These are phyloP conservation scores for Pionites leucogaster DNA, from an alignment of 2,113 vertebrate genomes.

Conservation along the genomic window DNA sequence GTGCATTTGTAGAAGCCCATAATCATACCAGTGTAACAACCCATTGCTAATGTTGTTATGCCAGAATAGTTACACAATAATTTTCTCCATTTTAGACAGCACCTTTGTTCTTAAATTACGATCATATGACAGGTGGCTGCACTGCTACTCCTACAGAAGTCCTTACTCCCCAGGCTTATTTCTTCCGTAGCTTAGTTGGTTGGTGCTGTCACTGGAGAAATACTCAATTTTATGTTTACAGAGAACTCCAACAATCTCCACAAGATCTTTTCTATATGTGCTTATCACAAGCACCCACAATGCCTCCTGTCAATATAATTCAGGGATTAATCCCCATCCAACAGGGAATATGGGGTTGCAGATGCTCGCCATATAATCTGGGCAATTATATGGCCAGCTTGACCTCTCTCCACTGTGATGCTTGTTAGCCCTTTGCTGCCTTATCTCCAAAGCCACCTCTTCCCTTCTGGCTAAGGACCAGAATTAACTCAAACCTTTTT, in stretches of 20 bases:
- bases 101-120: not conserved
- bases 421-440: not conserved
- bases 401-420: not conserved
- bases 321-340: not conserved
- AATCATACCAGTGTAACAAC: not conserved
- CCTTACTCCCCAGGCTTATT: not conserved
- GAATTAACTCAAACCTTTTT: not conserved
- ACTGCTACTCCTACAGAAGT: not conserved
- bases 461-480: not conserved
- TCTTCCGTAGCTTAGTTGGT: not conserved
- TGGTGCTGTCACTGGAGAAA: not conserved
- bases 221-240: not conserved
- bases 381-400: not conserved
- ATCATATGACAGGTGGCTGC: not conserved
- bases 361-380: not conserved
- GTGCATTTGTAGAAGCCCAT: not conserved
- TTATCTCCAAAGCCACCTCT: not conserved
- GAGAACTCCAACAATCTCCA: not conserved
- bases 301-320: not conserved
- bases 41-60: not conserved
- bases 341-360: not conserved
- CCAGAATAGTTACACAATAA: not conserved
- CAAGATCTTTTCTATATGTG: accelerated
- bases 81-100: not conserved
- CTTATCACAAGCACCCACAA: not conserved